Conservation (phyloP, 2,888 invertebrate species). For the Deroplatys truncata region DNA sequence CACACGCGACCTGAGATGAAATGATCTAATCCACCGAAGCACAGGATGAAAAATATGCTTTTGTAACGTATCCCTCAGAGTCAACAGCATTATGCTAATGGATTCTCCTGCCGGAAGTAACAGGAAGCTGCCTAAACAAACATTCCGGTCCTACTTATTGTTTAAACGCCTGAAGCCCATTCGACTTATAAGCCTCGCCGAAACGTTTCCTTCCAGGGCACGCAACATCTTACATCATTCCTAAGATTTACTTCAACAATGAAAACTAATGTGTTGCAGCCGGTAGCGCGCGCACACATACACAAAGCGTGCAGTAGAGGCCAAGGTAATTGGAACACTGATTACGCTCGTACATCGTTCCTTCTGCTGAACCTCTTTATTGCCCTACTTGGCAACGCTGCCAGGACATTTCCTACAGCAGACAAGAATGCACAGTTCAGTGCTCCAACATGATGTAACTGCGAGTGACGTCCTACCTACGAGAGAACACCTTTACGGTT, state of each 20-base stretch:
- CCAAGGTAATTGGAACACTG: not conserved
- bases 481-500: no score
- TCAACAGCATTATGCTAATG: not conserved
- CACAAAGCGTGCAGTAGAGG: not conserved
- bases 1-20: no score
- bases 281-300: no score
- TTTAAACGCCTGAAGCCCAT: not conserved
- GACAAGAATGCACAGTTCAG: not conserved
- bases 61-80: no score
- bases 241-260: not conserved
- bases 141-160: not conserved
- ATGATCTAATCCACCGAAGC: no score
- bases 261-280: not conserved
- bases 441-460: not conserved
- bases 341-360: not conserved
- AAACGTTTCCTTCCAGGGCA: not conserved
- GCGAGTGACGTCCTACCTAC: not conserved
- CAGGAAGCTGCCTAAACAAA: not conserved
- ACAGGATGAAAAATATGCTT: no score
- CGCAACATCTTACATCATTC: not conserved
- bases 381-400: not conserved
- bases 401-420: not conserved
- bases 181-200: not conserved
- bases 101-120: not conserved
- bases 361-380: not conserved